Conservation (phyloP, 2,888 invertebrate species). For the Omphaloscelis lunosa region DNA sequence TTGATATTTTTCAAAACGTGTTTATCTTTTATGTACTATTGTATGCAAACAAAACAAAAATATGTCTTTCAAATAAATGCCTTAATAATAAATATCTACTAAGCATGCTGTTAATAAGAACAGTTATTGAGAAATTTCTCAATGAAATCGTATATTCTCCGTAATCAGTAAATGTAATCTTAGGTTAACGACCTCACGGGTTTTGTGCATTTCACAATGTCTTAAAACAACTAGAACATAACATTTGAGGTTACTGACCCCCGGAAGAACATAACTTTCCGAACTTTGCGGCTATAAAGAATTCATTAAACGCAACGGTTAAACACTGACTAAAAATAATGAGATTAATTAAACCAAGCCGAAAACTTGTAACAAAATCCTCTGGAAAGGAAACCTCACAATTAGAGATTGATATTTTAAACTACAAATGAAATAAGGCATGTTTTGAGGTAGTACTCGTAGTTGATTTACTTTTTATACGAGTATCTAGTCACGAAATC, state of each 20-base stretch:
- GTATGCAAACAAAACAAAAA: neutral
- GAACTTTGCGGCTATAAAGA: neutral
- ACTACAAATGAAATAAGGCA: neutral
- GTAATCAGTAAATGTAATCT: neutral
- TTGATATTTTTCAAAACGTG: too few relatives aligned
- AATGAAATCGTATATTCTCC: neutral
- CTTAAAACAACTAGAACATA: neutral
- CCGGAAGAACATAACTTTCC: neutral
- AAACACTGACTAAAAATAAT: conserved; percentile 12
- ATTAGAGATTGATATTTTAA: neutral
- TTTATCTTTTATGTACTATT: neutral
- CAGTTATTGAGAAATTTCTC: neutral
- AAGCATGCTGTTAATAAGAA: neutral
- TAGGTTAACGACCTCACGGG: neutral
- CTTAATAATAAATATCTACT: neutral
- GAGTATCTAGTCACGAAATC: neutral
- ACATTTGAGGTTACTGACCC: neutral
- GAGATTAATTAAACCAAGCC: conserved; percentile 3
- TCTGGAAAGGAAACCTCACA: neutral
- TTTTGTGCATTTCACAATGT: neutral
- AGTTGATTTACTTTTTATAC: neutral
- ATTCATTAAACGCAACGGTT: neutral
- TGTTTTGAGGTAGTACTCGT: neutral
- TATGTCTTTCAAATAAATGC: neutral
- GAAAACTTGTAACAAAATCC: conserved; percentile 8